Evolutionary conservation across 2,888 invertebrate genomes (phyloP).

Genomic region (Aphidius colemani): DNA sequence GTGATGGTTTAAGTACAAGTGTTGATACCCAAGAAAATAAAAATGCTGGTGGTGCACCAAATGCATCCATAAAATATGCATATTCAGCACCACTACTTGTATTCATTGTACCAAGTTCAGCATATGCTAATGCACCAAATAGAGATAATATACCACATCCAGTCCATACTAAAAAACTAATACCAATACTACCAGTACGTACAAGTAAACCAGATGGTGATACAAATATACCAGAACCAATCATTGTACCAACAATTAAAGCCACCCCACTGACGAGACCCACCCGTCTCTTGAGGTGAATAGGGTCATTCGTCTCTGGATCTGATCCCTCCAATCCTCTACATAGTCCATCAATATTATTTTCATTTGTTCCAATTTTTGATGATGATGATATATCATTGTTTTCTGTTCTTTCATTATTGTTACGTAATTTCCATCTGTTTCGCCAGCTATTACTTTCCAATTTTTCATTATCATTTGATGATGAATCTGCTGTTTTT

Average conservation of each 20-base stretch:
- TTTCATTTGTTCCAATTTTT: too few species aligned
- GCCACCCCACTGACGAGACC: conserved; percentile 99
- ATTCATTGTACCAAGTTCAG: conserved; percentile 94
- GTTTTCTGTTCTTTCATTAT: conserved; percentile 33
- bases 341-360: conserved; percentile 38
- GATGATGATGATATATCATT: conserved; percentile 30
- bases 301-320: conserved; percentile 93
- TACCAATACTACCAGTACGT: conserved; percentile 91
- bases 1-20: conserved; percentile 88
- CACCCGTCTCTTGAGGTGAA: conserved; percentile 99
- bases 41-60: conserved; percentile 89
- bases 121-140: conserved; percentile 86
- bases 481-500: conserved; percentile 34
- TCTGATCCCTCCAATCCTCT: conserved; percentile 85
- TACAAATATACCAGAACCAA: conserved; percentile 98
- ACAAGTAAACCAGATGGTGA: conserved; percentile 93
- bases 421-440: conserved; percentile 31
- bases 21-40: conserved; percentile 94
- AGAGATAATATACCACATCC: conserved; percentile 81
- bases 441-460: conserved; percentile 23
- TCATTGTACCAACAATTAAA: conserved; percentile 98
- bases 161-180: conserved; percentile 94
- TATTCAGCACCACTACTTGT: conserved; percentile 94
- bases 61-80: conserved; percentile 95
- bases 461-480: conserved; percentile 21